Conservation (phyloP, 2,797 vertebrate genomes). For the Sciaenops ocellatus region DNA sequence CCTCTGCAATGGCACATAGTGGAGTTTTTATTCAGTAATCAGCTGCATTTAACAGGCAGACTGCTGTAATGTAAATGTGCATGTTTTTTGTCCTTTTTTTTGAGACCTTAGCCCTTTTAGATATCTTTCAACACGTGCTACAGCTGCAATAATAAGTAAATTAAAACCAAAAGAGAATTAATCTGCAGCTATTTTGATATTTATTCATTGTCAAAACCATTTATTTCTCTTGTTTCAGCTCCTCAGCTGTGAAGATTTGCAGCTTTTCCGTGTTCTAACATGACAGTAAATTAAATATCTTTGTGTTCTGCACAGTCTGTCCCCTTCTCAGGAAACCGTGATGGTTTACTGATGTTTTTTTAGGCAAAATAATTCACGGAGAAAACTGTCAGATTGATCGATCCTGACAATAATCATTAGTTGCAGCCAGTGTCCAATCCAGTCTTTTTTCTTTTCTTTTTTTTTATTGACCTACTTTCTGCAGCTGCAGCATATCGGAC, state of each 20-base stretch:
- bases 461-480: not conserved
- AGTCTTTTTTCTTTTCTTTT: not conserved
- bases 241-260: not conserved
- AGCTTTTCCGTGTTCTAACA: not conserved
- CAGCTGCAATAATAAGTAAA: not conserved
- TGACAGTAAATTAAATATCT: not conserved
- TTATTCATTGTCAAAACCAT: too few relatives aligned
- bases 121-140: not conserved
- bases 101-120: not conserved
- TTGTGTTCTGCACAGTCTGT: not conserved
- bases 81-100: not conserved
- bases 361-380: not conserved
- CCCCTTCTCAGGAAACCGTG: not conserved
- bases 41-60: not conserved
- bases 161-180: not conserved
- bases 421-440: not conserved
- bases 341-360: constrained; percentile 1
- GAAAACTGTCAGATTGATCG: not conserved
- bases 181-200: not conserved
- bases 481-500: not conserved
- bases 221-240: not conserved
- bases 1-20: not conserved
- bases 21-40: not conserved
- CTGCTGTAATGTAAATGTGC: not conserved
- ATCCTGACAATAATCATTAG: not conserved